Evolutionary conservation across 2,888 invertebrate species (phyloP).

Genomic region (Cylindroiulus punctatus): DNA sequence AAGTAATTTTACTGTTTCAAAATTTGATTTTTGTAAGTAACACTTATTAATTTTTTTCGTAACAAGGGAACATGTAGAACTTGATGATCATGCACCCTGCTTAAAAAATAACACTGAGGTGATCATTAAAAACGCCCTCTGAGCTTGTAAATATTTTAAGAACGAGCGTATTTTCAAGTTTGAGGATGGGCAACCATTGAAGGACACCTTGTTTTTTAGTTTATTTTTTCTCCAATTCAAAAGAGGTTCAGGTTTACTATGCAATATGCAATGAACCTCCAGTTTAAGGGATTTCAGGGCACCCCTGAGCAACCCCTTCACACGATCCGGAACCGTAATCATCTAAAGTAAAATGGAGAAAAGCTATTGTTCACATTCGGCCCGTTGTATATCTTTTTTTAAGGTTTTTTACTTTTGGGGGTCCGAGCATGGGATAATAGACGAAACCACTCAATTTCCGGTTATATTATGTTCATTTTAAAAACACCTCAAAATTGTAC

Average conservation of each 20-base stretch:
- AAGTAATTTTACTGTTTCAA: too few relatives aligned
- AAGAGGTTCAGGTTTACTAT: background rate
- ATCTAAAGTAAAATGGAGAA: background rate
- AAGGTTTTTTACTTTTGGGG: background rate
- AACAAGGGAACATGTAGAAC: too few relatives aligned
- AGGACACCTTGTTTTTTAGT: conserved; percentile 12
- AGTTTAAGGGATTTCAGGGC: background rate
- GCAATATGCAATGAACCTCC: background rate
- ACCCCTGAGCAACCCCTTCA: conserved; percentile 25
- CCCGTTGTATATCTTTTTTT: background rate
- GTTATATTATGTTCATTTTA: conserved; percentile 21
- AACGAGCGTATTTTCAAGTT: background rate
- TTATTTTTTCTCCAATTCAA: background rate
- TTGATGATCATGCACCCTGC: too few relatives aligned
- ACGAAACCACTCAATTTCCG: conserved; percentile 28
- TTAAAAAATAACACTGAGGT: background rate
- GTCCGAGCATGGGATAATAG: background rate
- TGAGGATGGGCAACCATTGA: background rate
- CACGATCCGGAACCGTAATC: conserved; percentile 45
- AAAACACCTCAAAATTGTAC: background rate
- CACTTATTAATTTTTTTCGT: too few relatives aligned
- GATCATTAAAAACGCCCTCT: background rate
- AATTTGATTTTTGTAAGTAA: too few relatives aligned
- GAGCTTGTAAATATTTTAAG: background rate
- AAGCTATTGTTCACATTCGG: conserved; percentile 33